phyloP scores from a whole-genome alignment of 2,888 invertebrate genomes.

The Aphodius sticticus region DNA sequence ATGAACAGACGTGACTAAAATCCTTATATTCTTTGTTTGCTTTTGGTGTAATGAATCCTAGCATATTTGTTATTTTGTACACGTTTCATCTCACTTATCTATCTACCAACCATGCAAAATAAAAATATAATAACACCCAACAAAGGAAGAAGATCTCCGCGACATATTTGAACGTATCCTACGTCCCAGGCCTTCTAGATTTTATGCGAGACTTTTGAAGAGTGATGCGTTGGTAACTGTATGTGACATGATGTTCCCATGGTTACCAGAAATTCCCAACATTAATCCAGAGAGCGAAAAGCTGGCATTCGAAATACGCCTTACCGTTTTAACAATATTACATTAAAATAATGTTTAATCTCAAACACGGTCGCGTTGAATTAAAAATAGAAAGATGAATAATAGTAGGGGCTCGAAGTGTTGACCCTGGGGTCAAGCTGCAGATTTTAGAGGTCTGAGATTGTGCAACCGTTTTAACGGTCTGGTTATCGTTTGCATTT shows the following conservation, averaged over 20 bases:
- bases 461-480: not conserved
- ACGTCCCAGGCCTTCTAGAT: not conserved
- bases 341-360: not conserved
- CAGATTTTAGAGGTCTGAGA: not conserved
- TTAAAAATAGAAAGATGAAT: not conserved
- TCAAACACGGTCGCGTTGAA: not conserved
- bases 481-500: not conserved
- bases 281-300: not conserved
- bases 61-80: no score
- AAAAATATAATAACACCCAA: not conserved
- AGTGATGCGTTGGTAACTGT: not conserved
- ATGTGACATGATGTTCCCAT: not conserved
- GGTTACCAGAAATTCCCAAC: not conserved
- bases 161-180: not conserved
- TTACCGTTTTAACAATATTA: conserved; percentile 4
- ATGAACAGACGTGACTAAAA: no score
- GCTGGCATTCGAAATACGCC: not conserved
- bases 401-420: not conserved
- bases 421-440: not conserved
- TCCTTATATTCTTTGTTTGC: no score
- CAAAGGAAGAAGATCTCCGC: not conserved
- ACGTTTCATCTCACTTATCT: no score
- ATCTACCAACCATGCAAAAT: no score
- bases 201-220: not conserved
- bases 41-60: no score